These are phyloP conservation scores for Champsocephalus gunnari DNA, from an alignment of 2,797 vertebrate genomes.

Conservation along the genomic window DNA sequence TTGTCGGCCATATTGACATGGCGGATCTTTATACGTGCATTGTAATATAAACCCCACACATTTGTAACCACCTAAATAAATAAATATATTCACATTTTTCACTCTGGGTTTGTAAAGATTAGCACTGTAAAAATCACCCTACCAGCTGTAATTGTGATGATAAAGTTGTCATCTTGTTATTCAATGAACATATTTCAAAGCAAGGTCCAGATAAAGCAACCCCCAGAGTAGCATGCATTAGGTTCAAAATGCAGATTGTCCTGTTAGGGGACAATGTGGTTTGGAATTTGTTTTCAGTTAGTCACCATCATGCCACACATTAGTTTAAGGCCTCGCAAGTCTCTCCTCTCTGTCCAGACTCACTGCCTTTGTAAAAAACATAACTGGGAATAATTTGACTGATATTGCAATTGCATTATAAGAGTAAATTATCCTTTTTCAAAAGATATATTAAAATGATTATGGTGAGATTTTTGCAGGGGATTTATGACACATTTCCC, in stretches of 20 bases:
- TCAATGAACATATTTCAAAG: constrained; percentile 20
- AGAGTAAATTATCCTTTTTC: too few relatives aligned
- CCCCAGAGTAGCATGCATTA: not conserved
- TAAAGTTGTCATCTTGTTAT: not conserved
- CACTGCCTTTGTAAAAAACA: not conserved
- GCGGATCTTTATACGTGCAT: not conserved
- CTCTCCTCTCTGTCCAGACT: constrained; percentile 23
- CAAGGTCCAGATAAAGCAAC: constrained; percentile 8
- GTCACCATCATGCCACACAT: constrained; percentile 25
- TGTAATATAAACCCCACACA: not conserved
- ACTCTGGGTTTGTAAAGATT: not conserved
- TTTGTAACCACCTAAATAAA: not conserved
- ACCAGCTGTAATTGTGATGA: not conserved
- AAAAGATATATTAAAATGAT: too few relatives aligned
- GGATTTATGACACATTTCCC: too few relatives aligned
- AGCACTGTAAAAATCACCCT: not conserved
- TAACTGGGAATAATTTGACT: too few relatives aligned
- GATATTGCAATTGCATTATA: too few relatives aligned
- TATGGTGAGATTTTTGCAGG: too few relatives aligned
- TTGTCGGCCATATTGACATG: not conserved
- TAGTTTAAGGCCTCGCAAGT: constrained; percentile 15
- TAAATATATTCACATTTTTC: not conserved
- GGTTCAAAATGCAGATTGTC: not conserved
- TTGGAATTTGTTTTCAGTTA: constrained; percentile 5
- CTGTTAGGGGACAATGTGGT: constrained; percentile 1